Evolutionary conservation across 1,140 invertebrate genomes (phyloP).

Genomic region (Callitettix versicolor): DNA sequence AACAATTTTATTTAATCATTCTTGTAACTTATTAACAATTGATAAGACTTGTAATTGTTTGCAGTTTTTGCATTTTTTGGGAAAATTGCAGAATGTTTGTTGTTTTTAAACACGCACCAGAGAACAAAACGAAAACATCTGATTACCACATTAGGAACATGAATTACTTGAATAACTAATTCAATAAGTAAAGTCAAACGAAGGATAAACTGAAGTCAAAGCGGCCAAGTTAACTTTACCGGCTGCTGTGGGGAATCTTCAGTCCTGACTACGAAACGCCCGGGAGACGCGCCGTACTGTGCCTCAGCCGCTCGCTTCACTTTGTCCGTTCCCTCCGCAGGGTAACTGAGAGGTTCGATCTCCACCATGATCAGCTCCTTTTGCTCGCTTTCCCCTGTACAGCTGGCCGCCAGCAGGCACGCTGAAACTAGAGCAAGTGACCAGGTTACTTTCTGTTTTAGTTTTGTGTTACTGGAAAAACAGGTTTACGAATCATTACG

Average conservation of each 20-base stretch:
- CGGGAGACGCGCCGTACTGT: constrained; percentile 8
- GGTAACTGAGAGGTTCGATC: constrained; percentile 8
- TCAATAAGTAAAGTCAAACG: background rate
- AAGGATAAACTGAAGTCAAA: no score
- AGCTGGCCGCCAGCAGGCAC: background rate
- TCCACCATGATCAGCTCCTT: constrained; percentile 17
- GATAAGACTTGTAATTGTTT: no score
- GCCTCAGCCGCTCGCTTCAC: constrained; percentile 7
- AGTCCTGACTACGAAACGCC: constrained; percentile 6
- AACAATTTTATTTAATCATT: no score
- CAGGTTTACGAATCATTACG: no score
- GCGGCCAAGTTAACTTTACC: no score
- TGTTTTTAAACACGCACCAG: background rate
- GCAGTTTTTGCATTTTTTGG: background rate
- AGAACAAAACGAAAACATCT: background rate
- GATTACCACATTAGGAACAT: background rate
- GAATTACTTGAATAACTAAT: background rate
- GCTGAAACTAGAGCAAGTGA: background rate
- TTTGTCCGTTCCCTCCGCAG: background rate
- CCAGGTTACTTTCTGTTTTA: no score
- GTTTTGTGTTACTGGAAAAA: no score
- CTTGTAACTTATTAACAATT: no score
- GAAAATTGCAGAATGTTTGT: background rate
- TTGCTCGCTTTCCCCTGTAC: background rate
- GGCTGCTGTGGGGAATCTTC: background rate